Base-by-base conservation (phyloP, 2,888 invertebrate species). In the Caenorhabditis sp. region DNA sequence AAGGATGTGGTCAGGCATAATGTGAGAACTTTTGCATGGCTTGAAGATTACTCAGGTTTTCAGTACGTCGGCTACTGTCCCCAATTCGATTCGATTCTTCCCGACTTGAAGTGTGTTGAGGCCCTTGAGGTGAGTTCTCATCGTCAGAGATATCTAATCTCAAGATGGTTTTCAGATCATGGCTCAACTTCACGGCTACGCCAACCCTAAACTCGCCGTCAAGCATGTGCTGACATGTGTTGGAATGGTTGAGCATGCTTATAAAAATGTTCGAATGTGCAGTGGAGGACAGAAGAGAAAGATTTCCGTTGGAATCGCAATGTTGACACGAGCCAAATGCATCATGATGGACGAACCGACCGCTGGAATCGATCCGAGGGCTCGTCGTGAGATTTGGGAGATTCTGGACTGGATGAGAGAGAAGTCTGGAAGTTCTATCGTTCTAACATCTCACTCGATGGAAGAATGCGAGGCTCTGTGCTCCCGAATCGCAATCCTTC, bases 281-380 rank as follows among this genome's bases (percentile, higher is more conserved):
- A 84, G 86, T 93, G 96, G 96, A 69, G 96, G 96, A 76, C 96
- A 95, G 93, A 95, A 94, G 91, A 93, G 96, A 80, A 96, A 96
- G 92, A 94, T 96, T 58, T 95, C 95, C 86, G 94, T 95, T 16
- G 96, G 96, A 51, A 94, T 96, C 86, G 95, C 96, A 1, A 94
- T 96, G 80, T 94, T 95, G 92, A 95, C 95, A 28, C 93, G 95
- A 83, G 94, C 95, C 22, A 93, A 94, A 38, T 93, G 95, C 1
- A 94, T 96, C 81, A 94, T 95, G 83, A 93, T 96, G 92, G 87
- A 87, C 59, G 89, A 89, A 75, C 89, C 90, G 26, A 85, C 85
- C 10, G 88, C 90, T n/a, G 90, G 95, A n/a, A 94, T 93, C 92
- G 93, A 94, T 90, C 63, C 63, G 24, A 63, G 63, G 26, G 94